Evolutionary conservation across 2,797 vertebrate genomes (phyloP).

Genomic region (Acropternis orthonyx): DNA sequence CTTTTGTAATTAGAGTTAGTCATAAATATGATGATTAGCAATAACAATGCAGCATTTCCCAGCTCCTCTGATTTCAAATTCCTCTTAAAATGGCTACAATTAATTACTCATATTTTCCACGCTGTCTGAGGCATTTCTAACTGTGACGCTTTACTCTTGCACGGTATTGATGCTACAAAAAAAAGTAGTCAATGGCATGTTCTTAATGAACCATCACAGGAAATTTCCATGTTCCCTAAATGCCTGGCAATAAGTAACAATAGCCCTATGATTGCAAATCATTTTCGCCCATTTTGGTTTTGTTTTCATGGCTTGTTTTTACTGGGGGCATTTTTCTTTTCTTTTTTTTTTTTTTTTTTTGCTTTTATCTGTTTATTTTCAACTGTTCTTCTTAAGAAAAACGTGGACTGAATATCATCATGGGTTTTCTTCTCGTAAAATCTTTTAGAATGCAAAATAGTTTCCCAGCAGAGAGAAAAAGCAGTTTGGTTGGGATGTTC

Average conservation of each 20-base stretch:
- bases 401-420: not conserved
- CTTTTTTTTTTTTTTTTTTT: not conserved
- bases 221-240: constrained; percentile 19
- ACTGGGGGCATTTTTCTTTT: not conserved
- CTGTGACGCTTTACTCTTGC: not conserved
- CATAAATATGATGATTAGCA: constrained; percentile 66
- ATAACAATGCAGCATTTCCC: constrained; percentile 54
- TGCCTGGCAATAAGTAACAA: constrained; percentile 13
- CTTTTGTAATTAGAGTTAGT: constrained; percentile 53
- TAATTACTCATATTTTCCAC: constrained; percentile 64
- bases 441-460: constrained; percentile 13
- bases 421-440: not conserved
- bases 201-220: not conserved
- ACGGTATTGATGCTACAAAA: not conserved
- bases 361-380: constrained; percentile 35
- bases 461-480: not conserved
- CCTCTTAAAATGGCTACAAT: constrained; percentile 56
- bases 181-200: not conserved
- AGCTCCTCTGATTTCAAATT: constrained; percentile 51
- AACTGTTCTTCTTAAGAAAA: constrained; percentile 13
- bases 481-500: not conserved
- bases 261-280: constrained; percentile 2
- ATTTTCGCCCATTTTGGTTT: constrained; percentile 24
- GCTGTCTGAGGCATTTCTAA: not conserved
- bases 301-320: constrained; percentile 38